Evolutionary conservation across 2,797 vertebrate species (phyloP).

Genomic region (Lepilemur ruficaudatus): DNA sequence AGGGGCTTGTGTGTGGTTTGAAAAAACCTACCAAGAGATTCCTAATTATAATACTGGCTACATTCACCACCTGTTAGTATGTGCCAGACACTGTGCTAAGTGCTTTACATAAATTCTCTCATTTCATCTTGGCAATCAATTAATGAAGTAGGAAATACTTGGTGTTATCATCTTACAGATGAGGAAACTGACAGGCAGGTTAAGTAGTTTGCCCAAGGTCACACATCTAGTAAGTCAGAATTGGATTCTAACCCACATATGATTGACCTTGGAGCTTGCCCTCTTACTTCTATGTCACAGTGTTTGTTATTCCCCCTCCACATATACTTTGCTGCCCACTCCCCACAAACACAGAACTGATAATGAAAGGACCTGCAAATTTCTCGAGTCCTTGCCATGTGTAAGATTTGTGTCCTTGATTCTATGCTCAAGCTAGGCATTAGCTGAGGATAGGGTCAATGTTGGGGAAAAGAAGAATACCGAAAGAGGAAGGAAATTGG

Average conservation of each 20-base stretch:
- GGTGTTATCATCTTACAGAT: neutral
- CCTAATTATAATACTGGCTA: neutral
- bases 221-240: neutral
- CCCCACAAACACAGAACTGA: neutral
- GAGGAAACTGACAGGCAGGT: neutral
- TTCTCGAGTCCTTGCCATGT: neutral
- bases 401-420: neutral
- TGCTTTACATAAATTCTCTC: slow-evolving; percentile 33
- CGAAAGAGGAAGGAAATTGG: neutral
- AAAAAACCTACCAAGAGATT: neutral
- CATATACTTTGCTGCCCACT: neutral
- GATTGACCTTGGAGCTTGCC: neutral
- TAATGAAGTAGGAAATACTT: neutral
- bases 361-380: neutral
- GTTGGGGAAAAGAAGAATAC: neutral
- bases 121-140: slow-evolving; percentile 4
- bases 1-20: neutral
- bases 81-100: neutral
- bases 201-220: neutral
- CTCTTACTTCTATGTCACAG: neutral
- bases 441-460: neutral
- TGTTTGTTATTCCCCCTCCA: neutral
- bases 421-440: neutral
- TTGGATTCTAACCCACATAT: neutral
- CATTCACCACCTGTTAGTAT: neutral